Conservation (phyloP, 2,113 vertebrate species). For the Aramus guarauna region DNA sequence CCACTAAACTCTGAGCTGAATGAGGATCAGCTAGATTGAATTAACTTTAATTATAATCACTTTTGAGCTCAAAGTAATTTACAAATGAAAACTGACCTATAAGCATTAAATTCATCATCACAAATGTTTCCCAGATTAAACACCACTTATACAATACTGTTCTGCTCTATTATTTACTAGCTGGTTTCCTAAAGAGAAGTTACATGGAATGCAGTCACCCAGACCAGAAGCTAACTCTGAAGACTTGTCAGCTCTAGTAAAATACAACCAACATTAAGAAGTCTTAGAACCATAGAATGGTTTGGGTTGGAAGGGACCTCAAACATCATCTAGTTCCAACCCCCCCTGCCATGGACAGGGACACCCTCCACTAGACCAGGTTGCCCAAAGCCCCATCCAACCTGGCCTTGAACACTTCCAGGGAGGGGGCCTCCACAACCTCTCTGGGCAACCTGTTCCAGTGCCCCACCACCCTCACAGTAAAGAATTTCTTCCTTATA, state of each 20-base stretch:
- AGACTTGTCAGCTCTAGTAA: not conserved
- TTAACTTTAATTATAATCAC: not conserved
- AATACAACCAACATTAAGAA: not conserved
- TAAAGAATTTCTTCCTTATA: too few relatives aligned
- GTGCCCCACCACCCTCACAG: too few relatives aligned
- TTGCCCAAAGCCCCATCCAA: too few relatives aligned
- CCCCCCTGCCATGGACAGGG: too few relatives aligned
- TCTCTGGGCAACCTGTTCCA: too few relatives aligned
- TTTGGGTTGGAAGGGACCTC: too few relatives aligned
- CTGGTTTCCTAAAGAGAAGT: not conserved
- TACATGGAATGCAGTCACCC: not conserved
- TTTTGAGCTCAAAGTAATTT: not conserved
- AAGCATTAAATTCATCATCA: not conserved
- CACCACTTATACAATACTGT: not conserved
- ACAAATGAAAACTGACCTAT: not conserved
- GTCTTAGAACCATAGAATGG: not conserved
- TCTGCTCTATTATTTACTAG: not conserved
- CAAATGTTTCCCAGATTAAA: rapidly evolving
- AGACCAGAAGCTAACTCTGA: not conserved
- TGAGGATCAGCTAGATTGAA: not conserved
- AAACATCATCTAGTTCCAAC: too few relatives aligned
- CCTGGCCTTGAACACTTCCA: too few relatives aligned
- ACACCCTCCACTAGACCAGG: too few relatives aligned
- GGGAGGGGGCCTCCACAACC: too few relatives aligned
- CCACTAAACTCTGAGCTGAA: not conserved